Percentiles rank a stretch among this genome's conserved stretches.
Conservation (phyloP, 2,113 vertebrate species). For the Tragelaphus imberbis region DNA sequence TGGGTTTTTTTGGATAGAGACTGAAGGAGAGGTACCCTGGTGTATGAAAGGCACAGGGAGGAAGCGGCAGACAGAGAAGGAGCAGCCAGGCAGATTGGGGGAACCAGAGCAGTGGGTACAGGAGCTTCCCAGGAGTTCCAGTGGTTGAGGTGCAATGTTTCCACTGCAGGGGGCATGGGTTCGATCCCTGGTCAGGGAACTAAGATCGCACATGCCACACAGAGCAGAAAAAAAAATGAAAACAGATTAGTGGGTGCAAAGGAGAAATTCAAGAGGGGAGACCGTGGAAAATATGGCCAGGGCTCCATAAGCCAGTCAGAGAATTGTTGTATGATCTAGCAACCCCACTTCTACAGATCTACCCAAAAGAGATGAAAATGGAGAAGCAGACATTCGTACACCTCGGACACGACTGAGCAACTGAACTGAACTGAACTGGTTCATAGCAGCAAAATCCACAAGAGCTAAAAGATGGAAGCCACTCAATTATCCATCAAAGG, state of each 20-base stretch:
- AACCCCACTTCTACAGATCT: neutral
- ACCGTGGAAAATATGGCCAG: rapidly evolving
- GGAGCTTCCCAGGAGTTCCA: neutral
- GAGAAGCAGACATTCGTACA: rapidly evolving
- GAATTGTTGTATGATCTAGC: neutral
- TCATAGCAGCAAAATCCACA: neutral
- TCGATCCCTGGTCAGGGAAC: neutral
- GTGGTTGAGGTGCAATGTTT: neutral
- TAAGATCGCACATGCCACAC: neutral
- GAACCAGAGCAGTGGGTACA: no score
- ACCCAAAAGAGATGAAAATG: neutral
- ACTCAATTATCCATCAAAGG: rapidly evolving
- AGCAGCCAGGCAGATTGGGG: neutral
- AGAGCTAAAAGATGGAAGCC: no score
- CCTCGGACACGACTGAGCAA: neutral
- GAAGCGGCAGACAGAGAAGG: neutral
- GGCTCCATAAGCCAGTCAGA: neutral
- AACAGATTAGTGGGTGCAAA: neutral
- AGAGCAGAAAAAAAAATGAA: neutral
- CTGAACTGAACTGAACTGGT: neutral
- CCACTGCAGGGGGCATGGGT: neutral
- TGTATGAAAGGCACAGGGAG: no score
- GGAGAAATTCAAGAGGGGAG: neutral
- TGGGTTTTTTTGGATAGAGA: neutral
- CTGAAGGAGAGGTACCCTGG: neutral